Evolutionary conservation across 2,888 invertebrate species (phyloP), one percentile per base, ranked within the genome.

Genomic region (Lordiphosa andalusiaca): DNA sequence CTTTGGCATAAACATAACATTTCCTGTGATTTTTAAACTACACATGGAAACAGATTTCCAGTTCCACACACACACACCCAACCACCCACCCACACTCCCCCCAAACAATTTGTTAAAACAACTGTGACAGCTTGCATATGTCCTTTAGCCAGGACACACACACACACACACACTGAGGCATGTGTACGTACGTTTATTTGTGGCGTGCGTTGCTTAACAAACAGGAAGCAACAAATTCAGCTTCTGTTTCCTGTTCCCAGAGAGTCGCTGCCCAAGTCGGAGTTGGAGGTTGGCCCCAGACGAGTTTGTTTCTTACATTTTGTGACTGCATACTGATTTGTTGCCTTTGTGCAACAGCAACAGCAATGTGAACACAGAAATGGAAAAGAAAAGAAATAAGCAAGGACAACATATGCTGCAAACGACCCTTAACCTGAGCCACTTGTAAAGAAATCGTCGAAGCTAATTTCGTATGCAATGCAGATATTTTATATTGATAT

Each of bases 281-380:
- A 25, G 44, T n/a, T 9, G 44, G 4, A 33, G 44, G 44, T 13
- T 49, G 52, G 41, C 57, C 59, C 39, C 54, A 33, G 44, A 41
- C 33, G 54, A 59, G 65, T 70, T 67, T 69, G 67, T 69, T 66
- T 80, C 63, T 54, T 62, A 68, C 60, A 70, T 69, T 63, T 84
- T 81, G 66, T 77, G 84, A 74, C 81, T 85, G 84, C 77, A 83
- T 85, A 83, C 83, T 85, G 84, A 83, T 83, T 83, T 85, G 81
- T 75, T 85, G 77, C 69, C 66, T 66, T 71, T 69, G 69, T 82
- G 82, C 84, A 74, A 67, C 73, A 64, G 58, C 66, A 68, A 69
- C 69, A 53, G 59, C 36, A 46, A 35, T 36, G n/a, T 23, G 53
- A 53, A 46, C 30, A n/a, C 23, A 40, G 63, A 63, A 63, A 40